Evolutionary conservation across 2,113 vertebrate species (phyloP), one percentile per base, ranked within the genome.

Genomic region (Tupaia tana): DNA sequence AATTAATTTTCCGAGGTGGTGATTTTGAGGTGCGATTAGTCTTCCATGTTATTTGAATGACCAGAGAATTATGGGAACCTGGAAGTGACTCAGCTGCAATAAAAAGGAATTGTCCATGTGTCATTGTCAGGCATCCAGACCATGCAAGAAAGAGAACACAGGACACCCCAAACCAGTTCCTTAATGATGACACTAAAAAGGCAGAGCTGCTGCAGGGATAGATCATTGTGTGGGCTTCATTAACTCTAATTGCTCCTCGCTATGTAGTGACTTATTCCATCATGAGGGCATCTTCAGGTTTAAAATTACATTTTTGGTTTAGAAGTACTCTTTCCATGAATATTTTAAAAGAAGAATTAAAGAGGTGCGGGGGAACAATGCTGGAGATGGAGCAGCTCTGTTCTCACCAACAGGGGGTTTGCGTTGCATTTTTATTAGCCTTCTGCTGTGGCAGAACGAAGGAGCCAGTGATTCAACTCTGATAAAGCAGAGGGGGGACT

Each of bases 1-100:
- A 97, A 96, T 97, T 77, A 70, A 24, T 90, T 96, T 98, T 97
- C 97, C 69, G 66, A 84, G 52, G 84, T 67, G 93, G 74, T 66
- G 86, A 90, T 88, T 89, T 89, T n/a, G 43, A 43, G 29, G 5
- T 16, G 9, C 10, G 14, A 69, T 86, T 34, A 19, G 19, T 86
- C 69, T 83, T 74, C 63, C 11, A 0, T 31, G 43, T 69, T 73
- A 86, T 91, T 84, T 79, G 92, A 82, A 75, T 81, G 67, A 77
- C 78, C 15, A 15, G 52, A 43, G 15, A 73, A 52, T 66, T 34
- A 59, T 6, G 52, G 87, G 43, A 81, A 74, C 69, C 56, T 3
- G 0, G 59, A 29, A 52, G 31, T 52, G 43, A 58, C 43, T 52
- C 12, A 0, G 7, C 13, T 54, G 31, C 64, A 63, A 3, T 92